Evolutionary conservation across 2,113 vertebrate genomes (phyloP), one percentile per base, ranked within the genome.

Genomic region (Mustela lutreola): DNA sequence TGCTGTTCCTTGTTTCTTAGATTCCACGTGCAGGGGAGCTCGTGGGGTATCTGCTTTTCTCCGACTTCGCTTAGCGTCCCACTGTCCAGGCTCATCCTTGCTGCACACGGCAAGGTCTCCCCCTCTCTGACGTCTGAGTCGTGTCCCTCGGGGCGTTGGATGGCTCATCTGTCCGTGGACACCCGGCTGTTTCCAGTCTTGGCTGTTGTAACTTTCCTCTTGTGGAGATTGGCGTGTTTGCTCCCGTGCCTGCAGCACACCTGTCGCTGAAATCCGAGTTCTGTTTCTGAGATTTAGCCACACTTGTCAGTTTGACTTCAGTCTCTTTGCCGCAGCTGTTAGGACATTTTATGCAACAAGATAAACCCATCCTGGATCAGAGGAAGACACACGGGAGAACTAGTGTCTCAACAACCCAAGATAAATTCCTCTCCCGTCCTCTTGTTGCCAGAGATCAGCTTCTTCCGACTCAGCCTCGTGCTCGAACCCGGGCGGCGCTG

Each of bases 121-220:
- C 10, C 19, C 19, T 5, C 7, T 71, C 19, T 22, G n/a, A 11
- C 11, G n/a, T 8, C 65, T 9, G 33, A 70, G 33, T 9, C 16
- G 16, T 70, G 8, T 21, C 10, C 67, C 67, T 10, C 4, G 6
- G 65, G 6, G 31, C 11, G 4, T 63, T 2, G 4, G 11, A 2
- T 11, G 24, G 11, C 36, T 3, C 22, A 1, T 26, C 71, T 0
- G 11, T 6, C 71, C 5, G 5, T 3, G 36, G 21, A 7, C 71
- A 14, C 36, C 2, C 12, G 71, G 71, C 22, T 42, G 22, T 39
- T 75, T 42, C 71, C 22, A 12, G 36, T 24, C 22, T 11, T 26
- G 22, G 36, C 39, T 71, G 71, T 42, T 14, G 36, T 24, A 12
- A 42, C 10, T 0, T 12, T 39, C 9, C 4, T 65, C 9, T 2